These are phyloP conservation scores for Momotus momota DNA, from an alignment of 2,797 vertebrate species.

Conservation along the genomic window DNA sequence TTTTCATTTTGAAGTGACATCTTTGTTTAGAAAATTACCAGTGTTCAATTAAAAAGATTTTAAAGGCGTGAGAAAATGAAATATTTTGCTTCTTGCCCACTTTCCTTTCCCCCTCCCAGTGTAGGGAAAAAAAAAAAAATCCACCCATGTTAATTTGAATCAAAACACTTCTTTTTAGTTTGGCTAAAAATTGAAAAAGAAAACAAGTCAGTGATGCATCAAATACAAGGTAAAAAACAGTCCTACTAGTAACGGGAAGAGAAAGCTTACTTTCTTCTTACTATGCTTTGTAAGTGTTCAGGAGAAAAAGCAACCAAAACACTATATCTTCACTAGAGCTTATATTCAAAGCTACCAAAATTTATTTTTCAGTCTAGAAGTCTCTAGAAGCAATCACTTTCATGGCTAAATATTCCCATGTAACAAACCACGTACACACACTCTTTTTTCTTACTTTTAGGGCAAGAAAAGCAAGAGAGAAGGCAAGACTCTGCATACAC, in stretches of 20 bases:
- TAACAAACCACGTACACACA: neutral
- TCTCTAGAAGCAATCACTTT: neutral
- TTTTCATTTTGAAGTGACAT: constrained; percentile 28
- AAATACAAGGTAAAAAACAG: neutral
- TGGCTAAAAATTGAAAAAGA: neutral
- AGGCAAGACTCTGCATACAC: neutral
- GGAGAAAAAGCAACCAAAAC: neutral
- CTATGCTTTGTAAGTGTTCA: neutral
- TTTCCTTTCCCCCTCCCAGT: neutral
- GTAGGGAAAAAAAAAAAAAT: neutral
- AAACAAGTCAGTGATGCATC: neutral
- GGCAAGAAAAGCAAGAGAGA: neutral
- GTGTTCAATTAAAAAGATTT: neutral
- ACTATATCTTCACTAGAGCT: neutral
- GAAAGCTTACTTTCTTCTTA: neutral
- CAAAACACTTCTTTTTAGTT: neutral
- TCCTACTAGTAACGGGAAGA: neutral
- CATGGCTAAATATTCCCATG: neutral
- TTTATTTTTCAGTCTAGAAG: neutral
- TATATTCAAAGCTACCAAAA: neutral
- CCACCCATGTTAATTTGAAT: neutral
- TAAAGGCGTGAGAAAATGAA: neutral
- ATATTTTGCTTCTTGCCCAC: neutral
- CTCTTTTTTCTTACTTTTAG: neutral
- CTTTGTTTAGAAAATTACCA: constrained; percentile 29